A percentile compares a stretch with the other conserved stretches of the same genome.
phyloP scores from a whole-genome alignment of 2,888 invertebrate species.

The Mesochorus sp. region DNA sequence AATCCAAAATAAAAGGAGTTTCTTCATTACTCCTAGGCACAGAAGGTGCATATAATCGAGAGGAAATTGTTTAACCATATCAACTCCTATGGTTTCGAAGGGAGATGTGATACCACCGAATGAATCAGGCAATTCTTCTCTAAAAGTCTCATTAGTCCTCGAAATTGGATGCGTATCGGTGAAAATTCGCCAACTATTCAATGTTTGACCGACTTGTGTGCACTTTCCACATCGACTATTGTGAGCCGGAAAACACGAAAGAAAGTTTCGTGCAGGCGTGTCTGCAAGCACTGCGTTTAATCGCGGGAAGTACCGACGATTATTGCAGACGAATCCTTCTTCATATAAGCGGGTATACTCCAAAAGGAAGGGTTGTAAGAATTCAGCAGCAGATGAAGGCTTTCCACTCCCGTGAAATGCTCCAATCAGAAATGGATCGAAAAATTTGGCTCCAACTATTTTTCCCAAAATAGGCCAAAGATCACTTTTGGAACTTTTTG shows the following conservation, averaged over 20 bases:
- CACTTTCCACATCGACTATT: too few species aligned
- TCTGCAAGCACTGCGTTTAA: conserved; percentile 24
- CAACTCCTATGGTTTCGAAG: conserved; percentile 2
- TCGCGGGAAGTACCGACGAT: neutral
- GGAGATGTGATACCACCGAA: neutral
- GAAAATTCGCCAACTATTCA: too few species aligned
- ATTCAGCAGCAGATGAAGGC: neutral
- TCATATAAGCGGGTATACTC: conserved; percentile 5
- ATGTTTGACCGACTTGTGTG: too few species aligned
- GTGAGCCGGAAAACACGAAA: neutral
- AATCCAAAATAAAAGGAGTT: neutral
- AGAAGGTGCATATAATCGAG: conserved; percentile 27
- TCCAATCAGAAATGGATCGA: neutral
- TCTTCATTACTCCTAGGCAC: conserved; percentile 14
- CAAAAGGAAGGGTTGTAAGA: conserved; percentile 3
- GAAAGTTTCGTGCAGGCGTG: conserved; percentile 1
- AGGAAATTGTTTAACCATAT: conserved; percentile 4
- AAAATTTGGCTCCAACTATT: neutral
- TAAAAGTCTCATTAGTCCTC: conserved; percentile 15
- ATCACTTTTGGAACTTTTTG: neutral
- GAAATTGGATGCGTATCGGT: neutral
- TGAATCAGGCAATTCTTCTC: neutral
- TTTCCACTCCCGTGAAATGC: neutral
- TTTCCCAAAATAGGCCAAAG: neutral
- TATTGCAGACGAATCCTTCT: neutral